Evolutionary conservation across 2,888 invertebrate species (phyloP).

Genomic region (Lordiphosa andalusiaca): DNA sequence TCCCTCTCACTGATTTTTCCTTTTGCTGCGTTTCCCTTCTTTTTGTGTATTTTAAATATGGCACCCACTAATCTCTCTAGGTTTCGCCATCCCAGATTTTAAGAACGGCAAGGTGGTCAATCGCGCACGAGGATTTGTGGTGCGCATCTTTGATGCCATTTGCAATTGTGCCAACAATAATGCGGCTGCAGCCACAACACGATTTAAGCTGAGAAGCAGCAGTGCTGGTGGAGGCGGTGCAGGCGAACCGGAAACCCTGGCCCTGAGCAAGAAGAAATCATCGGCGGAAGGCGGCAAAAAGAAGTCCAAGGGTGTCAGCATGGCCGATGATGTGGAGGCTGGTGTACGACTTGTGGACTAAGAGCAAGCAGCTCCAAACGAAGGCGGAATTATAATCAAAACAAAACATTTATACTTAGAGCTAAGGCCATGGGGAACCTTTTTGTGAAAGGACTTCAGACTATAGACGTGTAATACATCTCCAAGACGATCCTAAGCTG

Average conservation of each 20-base stretch:
- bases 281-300: conserved; percentile 52
- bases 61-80: conserved; percentile 56
- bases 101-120: conserved; percentile 83
- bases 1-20: conserved; percentile 43
- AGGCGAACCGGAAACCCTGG: conserved; percentile 53
- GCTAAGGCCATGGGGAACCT: no score
- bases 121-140: conserved; percentile 83
- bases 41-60: conserved; percentile 22
- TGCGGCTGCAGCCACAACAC: conserved; percentile 82
- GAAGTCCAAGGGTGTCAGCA: conserved; percentile 56
- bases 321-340: conserved; percentile 56
- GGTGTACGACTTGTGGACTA: conserved; percentile 58
- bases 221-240: conserved; percentile 51
- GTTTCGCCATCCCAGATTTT: conserved; percentile 80
- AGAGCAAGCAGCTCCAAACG: conserved; percentile 1
- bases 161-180: conserved; percentile 84
- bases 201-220: conserved; percentile 76
- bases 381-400: conserved; percentile 40
- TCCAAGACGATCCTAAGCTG: no score
- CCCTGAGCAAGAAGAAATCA: conserved; percentile 62
- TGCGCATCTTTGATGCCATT: conserved; percentile 84
- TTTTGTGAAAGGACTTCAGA: no score
- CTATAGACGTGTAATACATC: no score
- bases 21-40: conserved; percentile 23
- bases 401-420: conserved; percentile 1